Evolutionary conservation across 2,888 invertebrate species (phyloP).

Genomic region (Pherbina coryleti): DNA sequence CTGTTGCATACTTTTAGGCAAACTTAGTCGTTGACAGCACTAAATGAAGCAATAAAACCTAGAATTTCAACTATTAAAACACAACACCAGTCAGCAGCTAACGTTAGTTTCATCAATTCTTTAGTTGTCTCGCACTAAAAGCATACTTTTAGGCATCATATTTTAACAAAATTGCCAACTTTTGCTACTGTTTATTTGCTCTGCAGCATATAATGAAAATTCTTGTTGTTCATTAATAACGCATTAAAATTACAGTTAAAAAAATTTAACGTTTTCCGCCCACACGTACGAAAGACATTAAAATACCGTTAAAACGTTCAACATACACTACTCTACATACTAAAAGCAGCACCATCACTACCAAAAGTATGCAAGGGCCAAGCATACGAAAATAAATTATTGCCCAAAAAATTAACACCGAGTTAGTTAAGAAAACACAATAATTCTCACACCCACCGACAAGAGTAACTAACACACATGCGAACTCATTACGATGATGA

Average conservation of each 20-base stretch:
- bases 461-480: slow-evolving; percentile 18
- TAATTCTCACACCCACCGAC: slow-evolving; percentile 28
- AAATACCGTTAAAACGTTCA: slow-evolving; percentile 38
- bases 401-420: neutral
- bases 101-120: neutral
- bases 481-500: slow-evolving; percentile 22
- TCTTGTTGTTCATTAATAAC: slow-evolving; percentile 78
- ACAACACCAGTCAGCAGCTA: neutral
- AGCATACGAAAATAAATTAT: slow-evolving; percentile 21
- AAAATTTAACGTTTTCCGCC: slow-evolving; percentile 8
- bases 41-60: neutral
- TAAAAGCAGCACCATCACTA: neutral
- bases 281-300: slow-evolving; percentile 40
- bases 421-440: neutral
- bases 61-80: neutral
- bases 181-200: neutral
- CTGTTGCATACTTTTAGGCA: slow-evolving; percentile 4
- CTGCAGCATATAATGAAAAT: slow-evolving; percentile 74
- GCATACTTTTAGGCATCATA: slow-evolving; percentile 18
- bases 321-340: neutral
- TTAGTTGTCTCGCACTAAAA: neutral
- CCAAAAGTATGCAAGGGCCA: slow-evolving; percentile 28
- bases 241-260: slow-evolving; percentile 69
- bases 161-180: slow-evolving; percentile 3
- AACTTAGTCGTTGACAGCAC: neutral